These are phyloP conservation scores for Phalacrocorax brasilianus DNA, from an alignment of 2,113 vertebrate genomes.

Conservation along the genomic window DNA sequence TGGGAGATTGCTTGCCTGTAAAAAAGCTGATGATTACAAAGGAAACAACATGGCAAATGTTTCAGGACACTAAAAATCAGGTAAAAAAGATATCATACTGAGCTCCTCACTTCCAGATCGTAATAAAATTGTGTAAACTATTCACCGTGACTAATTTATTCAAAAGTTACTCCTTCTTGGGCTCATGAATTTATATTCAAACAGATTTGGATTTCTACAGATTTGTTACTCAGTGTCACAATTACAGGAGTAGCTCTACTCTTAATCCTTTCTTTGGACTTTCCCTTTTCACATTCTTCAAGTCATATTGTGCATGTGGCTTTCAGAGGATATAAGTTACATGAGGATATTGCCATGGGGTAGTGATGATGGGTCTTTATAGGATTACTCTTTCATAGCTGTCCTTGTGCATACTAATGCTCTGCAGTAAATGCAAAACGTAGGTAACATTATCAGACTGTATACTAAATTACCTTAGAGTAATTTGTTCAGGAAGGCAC, in stretches of 20 bases:
- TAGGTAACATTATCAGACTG: neutral
- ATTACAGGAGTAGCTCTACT: neutral
- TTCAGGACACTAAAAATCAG: constrained; percentile 25
- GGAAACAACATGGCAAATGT: neutral
- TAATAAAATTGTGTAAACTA: constrained; percentile 29
- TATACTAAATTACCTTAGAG: neutral
- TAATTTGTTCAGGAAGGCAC: neutral
- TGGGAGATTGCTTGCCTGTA: neutral
- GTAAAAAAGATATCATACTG: neutral
- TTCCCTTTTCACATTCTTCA: neutral
- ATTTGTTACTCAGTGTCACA: constrained; percentile 1
- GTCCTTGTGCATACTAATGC: neutral
- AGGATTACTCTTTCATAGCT: neutral
- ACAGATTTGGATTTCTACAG: constrained; percentile 1
- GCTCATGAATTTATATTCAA: constrained; percentile 35
- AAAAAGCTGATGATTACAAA: neutral
- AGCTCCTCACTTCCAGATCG: neutral
- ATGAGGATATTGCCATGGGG: neutral
- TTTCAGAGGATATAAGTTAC: neutral
- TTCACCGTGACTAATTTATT: constrained; percentile 36
- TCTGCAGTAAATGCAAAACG: neutral
- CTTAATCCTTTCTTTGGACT: neutral
- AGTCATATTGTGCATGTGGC: neutral
- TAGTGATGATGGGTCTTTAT: neutral
- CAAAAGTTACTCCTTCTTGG: neutral